Conservation (phyloP, 2,797 vertebrate genomes). For the Thalassophryne amazonica region DNA sequence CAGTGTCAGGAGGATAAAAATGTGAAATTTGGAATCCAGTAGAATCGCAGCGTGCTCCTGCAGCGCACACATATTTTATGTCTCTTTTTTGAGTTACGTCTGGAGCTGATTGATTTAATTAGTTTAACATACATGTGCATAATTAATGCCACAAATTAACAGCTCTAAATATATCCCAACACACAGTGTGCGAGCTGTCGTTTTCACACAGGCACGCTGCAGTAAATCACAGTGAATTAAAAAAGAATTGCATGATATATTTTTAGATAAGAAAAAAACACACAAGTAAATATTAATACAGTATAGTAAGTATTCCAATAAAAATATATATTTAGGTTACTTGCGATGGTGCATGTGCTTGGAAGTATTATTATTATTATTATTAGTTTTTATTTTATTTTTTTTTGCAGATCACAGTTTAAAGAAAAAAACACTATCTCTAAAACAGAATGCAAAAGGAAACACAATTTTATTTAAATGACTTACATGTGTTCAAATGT, state of each 20-base stretch:
- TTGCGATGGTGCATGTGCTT: conserved; percentile 1
- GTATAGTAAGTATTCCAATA: conserved; percentile 19
- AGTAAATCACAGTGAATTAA: conserved; percentile 21
- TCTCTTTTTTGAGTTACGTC: conserved; percentile 24
- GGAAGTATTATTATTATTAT: background rate
- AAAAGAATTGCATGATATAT: conserved; percentile 11
- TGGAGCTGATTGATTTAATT: conserved; percentile 67
- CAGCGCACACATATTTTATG: conserved; percentile 4
- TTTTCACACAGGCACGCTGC: conserved; percentile 19
- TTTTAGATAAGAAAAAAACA: conserved; percentile 25
- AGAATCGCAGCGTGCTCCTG: conserved; percentile 2
- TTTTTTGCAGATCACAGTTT: background rate
- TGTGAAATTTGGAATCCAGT: conserved; percentile 4
- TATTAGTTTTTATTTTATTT: conserved; percentile 1
- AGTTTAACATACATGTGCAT: conserved; percentile 61
- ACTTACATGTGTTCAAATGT: background rate
- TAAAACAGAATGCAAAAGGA: background rate
- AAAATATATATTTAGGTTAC: conserved; percentile 43
- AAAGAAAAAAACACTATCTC: background rate
- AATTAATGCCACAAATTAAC: conserved; percentile 58
- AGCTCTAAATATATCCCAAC: conserved; percentile 54
- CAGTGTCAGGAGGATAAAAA: background rate
- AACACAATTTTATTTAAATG: background rate
- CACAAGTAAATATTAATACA: conserved; percentile 40
- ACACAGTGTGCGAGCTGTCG: conserved; percentile 27